phyloP scores from a whole-genome alignment of 2,113 vertebrate species.

The Nestor notabilis region DNA sequence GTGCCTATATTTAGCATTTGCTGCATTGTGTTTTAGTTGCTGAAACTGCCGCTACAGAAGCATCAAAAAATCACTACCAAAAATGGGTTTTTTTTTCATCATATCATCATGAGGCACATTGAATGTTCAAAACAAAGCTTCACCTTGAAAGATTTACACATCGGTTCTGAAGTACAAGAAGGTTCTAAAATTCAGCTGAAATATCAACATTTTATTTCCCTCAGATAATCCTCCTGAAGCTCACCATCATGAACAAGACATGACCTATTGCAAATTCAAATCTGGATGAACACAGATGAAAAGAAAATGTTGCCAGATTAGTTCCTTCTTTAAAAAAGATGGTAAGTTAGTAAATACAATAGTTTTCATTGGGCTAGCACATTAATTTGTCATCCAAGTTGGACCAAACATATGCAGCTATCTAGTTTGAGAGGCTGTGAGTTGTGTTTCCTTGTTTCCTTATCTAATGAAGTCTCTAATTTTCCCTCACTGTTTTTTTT shows the following conservation, averaged over 20 bases:
- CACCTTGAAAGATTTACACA: neutral
- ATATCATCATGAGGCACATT: neutral
- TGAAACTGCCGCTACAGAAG: neutral
- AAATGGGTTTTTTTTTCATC: accelerated
- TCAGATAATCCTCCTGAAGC: neutral
- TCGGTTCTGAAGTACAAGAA: neutral
- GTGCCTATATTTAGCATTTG: neutral
- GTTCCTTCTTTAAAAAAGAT: neutral
- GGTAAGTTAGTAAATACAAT: neutral
- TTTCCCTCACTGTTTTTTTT: neutral
- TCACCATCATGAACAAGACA: neutral
- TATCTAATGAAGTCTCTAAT: neutral
- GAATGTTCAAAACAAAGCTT: neutral
- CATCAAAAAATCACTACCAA: neutral
- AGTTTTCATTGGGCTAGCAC: neutral
- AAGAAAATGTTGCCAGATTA: neutral
- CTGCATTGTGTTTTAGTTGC: neutral
- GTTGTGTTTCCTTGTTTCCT: neutral
- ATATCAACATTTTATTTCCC: neutral
- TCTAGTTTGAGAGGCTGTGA: neutral
- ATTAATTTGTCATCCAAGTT: neutral
- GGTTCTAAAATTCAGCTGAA: neutral
- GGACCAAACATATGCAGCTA: neutral
- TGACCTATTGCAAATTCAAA: neutral
- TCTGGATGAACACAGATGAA: neutral